phyloP scores from a whole-genome alignment of 1,140 invertebrate species.

The Asobara japonica region DNA sequence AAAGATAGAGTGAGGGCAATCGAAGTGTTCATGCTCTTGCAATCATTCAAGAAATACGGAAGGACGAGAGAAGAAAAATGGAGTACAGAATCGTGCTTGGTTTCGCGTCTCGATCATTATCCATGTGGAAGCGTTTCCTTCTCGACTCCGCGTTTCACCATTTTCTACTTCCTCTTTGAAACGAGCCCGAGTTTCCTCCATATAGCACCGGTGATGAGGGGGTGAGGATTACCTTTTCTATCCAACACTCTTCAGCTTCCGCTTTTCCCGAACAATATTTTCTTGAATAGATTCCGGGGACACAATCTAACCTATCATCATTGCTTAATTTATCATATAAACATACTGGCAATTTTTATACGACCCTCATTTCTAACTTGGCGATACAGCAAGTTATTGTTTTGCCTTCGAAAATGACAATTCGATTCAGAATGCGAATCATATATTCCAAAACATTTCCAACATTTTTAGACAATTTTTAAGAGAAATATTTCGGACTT shows the following conservation, averaged over 20 bases:
- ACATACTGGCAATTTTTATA: not conserved
- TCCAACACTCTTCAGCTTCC: slow-evolving; percentile 4
- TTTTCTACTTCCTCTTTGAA: slow-evolving; percentile 9
- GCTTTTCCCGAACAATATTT: not conserved
- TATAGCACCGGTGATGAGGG: not conserved
- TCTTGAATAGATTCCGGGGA: slow-evolving; percentile 9
- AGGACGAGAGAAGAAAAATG: not conserved
- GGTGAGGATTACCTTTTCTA: slow-evolving; percentile 11
- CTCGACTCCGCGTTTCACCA: slow-evolving; percentile 7
- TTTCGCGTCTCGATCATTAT: slow-evolving; percentile 25
- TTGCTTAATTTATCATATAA: not conserved
- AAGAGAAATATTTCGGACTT: too few relatives aligned
- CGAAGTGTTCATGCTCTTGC: not conserved
- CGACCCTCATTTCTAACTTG: too few relatives aligned
- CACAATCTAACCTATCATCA: not conserved
- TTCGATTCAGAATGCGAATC: too few relatives aligned
- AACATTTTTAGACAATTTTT: too few relatives aligned
- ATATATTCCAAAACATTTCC: too few relatives aligned
- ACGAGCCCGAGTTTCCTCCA: slow-evolving; percentile 13
- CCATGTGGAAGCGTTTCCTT: slow-evolving; percentile 19
- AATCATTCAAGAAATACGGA: not conserved
- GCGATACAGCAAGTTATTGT: too few relatives aligned
- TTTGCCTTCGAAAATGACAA: too few relatives aligned
- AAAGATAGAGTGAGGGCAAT: not conserved
- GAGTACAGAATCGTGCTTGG: slow-evolving; percentile 15